Conservation (phyloP, 2,113 vertebrate genomes). For the Tenebrosternarchus preto region DNA sequence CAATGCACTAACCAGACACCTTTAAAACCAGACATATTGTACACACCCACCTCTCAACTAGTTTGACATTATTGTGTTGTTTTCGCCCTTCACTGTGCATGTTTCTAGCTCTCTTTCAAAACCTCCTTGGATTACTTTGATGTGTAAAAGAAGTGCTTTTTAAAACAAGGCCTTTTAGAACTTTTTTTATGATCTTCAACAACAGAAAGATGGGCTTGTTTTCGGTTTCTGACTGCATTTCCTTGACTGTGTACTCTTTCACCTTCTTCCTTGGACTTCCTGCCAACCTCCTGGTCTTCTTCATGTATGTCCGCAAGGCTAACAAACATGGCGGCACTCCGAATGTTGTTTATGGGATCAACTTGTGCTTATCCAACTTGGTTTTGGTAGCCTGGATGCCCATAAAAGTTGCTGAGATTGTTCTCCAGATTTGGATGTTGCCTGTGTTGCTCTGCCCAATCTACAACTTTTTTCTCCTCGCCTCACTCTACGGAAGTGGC, state of each 20-base stretch:
- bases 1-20: conserved; percentile 4
- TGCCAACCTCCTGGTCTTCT: conserved; percentile 74
- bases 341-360: conserved; percentile 80
- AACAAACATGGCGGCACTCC: conserved; percentile 72
- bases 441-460: conserved; percentile 69
- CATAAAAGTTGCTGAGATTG: conserved; percentile 69
- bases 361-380: conserved; percentile 78
- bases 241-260: conserved; percentile 66
- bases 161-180: background rate
- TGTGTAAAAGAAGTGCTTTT: background rate
- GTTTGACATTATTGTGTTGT: conserved; percentile 2
- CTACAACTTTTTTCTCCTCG: conserved; percentile 76
- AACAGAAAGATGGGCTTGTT: background rate
- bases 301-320: conserved; percentile 74
- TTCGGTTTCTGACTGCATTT: conserved; percentile 49
- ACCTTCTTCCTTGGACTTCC: conserved; percentile 79
- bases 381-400: conserved; percentile 75
- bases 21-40: background rate
- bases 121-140: background rate
- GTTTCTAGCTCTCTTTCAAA: conserved; percentile 28
- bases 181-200: background rate
- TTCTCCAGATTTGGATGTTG: conserved; percentile 67
- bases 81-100: conserved; percentile 41
- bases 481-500: conserved; percentile 76
- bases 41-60: conserved; percentile 41